These are phyloP conservation scores for Aphyosemion australe DNA, from an alignment of 2,113 vertebrate genomes.

Conservation along the genomic window DNA sequence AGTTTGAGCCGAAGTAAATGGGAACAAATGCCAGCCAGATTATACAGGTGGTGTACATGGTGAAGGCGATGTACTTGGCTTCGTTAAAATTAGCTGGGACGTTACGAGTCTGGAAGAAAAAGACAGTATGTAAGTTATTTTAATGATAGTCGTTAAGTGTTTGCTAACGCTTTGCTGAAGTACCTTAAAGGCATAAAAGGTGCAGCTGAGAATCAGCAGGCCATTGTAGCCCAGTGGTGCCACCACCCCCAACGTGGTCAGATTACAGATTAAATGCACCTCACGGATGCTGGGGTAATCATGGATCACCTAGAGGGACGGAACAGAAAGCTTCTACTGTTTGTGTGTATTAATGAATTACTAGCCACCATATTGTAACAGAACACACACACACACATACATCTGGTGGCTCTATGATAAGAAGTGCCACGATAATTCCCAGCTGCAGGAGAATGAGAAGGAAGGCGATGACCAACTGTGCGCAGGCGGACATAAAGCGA, in stretches of 20 bases:
- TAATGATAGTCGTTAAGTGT: too few relatives aligned
- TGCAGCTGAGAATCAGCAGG: constrained; percentile 96
- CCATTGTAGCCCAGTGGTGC: constrained; percentile 98
- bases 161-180: not conserved
- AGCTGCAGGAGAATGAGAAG: constrained; percentile 94
- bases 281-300: constrained; percentile 96
- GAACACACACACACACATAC: constrained; percentile 29
- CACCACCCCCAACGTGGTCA: constrained; percentile 95
- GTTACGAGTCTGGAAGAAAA: constrained; percentile 84
- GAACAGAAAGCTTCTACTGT: not conserved
- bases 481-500: constrained; percentile 98
- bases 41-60: constrained; percentile 99
- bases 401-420: constrained; percentile 92
- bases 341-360: constrained; percentile 11
- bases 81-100: constrained; percentile 99
- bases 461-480: constrained; percentile 94
- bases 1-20: constrained; percentile 99
- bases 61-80: constrained; percentile 99
- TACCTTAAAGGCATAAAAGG: constrained; percentile 97
- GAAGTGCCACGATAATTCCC: constrained; percentile 93
- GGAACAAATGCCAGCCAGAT: constrained; percentile 99
- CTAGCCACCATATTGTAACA: not conserved
- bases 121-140: not conserved
- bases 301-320: constrained; percentile 81
- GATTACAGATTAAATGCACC: constrained; percentile 96